Evolutionary conservation across 2,888 invertebrate genomes (phyloP), one percentile per base, ranked within the genome.

Genomic region (Amaurobius ferox): DNA sequence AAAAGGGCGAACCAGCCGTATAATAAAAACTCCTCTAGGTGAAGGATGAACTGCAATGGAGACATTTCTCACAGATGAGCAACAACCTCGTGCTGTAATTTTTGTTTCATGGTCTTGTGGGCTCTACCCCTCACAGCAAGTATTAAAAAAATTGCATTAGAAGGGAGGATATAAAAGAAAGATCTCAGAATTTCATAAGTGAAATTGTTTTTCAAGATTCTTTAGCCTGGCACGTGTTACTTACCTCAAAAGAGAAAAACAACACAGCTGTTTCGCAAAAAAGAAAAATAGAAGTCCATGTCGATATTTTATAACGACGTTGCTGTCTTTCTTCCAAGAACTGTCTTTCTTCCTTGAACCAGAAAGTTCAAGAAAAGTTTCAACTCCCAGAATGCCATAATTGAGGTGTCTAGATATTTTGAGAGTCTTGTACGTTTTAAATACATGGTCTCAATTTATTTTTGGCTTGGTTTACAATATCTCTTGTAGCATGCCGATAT

Each of bases 121-220:
- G 26, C 35, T 40, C 28, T 23, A 66, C 39, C 68, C 26, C 29
- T 29, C 30, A 28, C 11, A 64, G 29, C n/a, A 11, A 1, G 64
- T 3, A 3, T 29, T 29, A 64, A 66, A 66, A 32, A 66, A 32
- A 66, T 32, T 66, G 66, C 32, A 66, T 66, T 66, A 66, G 66
- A 66, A 32, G 19, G 66, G 66, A 32, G 32, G 35, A 66, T n/a
- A 23, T 16, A 32, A 66, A 66, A 66, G 32, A 35, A 35, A 39
- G 67, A 67, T 40, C 26, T 68, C 68, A 68, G 68, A 40, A 68
- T 40, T 68, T 68, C 40, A 68, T 68, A 68, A 40, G 68, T 40
- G 68, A 68, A 68, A 40, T 68, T 40, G 39, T 68, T 68, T 68
- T 67, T 23, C 32, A 23, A 35, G 67, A 67, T 67, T 35, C 35